phyloP scores from a whole-genome alignment of 2,888 invertebrate species.

The Pedicia rivosa region DNA sequence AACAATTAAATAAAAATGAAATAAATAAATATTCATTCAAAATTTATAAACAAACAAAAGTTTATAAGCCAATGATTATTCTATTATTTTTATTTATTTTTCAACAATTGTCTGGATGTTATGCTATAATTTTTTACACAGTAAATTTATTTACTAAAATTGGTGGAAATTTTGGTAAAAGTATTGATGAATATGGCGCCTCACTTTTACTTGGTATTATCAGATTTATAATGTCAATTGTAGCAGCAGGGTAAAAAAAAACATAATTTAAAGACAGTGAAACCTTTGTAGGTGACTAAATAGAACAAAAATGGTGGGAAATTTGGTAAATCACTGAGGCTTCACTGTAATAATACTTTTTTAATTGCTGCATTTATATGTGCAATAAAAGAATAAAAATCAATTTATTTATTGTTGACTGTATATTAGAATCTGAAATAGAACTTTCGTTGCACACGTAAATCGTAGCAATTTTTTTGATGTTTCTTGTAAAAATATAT shows the following conservation, averaged over 20 bases:
- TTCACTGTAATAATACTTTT: too few species aligned
- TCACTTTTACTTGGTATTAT: conserved; percentile 13
- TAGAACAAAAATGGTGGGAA: too few species aligned
- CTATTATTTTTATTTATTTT: conserved; percentile 33
- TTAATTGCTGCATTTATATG: too few species aligned
- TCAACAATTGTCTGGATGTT: conserved; percentile 40
- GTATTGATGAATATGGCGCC: conserved; percentile 15
- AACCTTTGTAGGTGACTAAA: too few species aligned
- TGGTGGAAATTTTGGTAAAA: conserved; percentile 13
- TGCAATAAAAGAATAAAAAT: neutral
- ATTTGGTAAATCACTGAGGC: too few species aligned
- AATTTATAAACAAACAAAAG: conserved; percentile 19
- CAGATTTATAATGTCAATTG: conserved; percentile 35
- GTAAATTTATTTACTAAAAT: conserved; percentile 14
- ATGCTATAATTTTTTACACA: conserved; percentile 38
- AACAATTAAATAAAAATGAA: too few species aligned
- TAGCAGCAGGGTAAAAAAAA: conserved; percentile 31
- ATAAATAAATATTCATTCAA: too few species aligned
- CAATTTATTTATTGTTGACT: too few species aligned
- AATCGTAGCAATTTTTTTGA: neutral
- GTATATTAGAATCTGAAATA: too few species aligned
- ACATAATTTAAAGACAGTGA: too few species aligned
- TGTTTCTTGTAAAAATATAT: neutral
- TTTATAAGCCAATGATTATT: conserved; percentile 35
- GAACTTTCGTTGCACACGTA: too few species aligned